Conservation (phyloP, 1,140 invertebrate species). For the Onthophagus taurus region DNA sequence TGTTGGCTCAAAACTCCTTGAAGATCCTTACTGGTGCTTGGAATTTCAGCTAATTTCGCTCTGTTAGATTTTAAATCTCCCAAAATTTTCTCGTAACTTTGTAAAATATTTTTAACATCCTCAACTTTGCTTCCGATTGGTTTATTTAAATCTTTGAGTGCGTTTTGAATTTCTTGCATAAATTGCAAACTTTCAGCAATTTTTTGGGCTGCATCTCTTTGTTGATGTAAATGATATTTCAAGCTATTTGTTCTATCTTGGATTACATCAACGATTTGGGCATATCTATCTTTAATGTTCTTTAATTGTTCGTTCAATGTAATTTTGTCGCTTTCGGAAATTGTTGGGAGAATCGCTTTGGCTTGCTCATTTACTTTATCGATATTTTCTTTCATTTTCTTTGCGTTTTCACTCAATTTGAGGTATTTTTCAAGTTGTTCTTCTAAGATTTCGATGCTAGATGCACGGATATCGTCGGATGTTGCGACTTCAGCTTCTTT, state of each 20-base stretch:
- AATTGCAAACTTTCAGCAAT: conserved; percentile 72
- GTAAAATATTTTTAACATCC: conserved; percentile 69
- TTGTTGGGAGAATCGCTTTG: conserved; percentile 66
- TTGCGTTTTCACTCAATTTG: conserved; percentile 65
- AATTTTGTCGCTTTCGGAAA: conserved; percentile 78
- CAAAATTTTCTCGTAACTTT: conserved; percentile 69
- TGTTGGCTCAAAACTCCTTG: conserved; percentile 70
- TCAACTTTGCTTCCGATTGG: conserved; percentile 77
- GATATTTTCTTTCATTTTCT: conserved; percentile 58
- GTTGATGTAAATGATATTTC: conserved; percentile 65
- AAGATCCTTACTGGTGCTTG: conserved; percentile 64
- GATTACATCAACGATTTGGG: conserved; percentile 60
- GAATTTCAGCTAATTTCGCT: conserved; percentile 65
- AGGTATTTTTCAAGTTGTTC: conserved; percentile 79
- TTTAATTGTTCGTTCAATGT: conserved; percentile 69
- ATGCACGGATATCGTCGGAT: conserved; percentile 64
- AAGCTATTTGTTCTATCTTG: conserved; percentile 63
- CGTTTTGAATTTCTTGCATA: conserved; percentile 68
- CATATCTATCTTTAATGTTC: conserved; percentile 65
- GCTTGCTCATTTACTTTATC: conserved; percentile 66
- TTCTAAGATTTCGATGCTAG: conserved; percentile 68
- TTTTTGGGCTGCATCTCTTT: conserved; percentile 65
- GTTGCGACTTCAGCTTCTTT: conserved; percentile 79
- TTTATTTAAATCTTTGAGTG: conserved; percentile 71
- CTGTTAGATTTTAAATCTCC: conserved; percentile 73